Evolutionary conservation across 2,888 invertebrate genomes (phyloP), one percentile per base, ranked within the genome.

Genomic region (Oscheius sp.): DNA sequence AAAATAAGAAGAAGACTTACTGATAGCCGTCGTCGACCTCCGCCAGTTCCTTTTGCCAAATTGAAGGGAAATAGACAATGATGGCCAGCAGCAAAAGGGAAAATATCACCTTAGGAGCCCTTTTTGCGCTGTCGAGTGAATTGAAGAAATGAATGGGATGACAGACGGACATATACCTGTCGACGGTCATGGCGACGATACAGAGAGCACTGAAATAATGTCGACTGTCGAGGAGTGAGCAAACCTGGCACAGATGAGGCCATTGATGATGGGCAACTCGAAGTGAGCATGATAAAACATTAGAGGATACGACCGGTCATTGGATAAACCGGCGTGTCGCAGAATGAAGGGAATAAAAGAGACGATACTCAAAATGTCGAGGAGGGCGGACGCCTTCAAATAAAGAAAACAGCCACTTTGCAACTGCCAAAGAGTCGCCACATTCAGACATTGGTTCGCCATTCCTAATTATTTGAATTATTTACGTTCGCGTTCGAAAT

Each of bases 361-460:
- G 46, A 92, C 87, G 81, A 93, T 93, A 18, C 93, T 93, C 86
- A 93, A 89, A 55, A 93, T 91, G 52, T 93, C 93, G 3, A 93
- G 93, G 2, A 92, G 92, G 21, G 93, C 93, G 85, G 93, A 93
- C 69, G 93, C 93, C 92, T 83, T 84, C 16, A 86, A 75, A 69
- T 85, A 86, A 18, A 84, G 75, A 70, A 85, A 86, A 61, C 84
- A 83, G 16, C 78, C 78, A 9, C 84, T 73, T 29, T 80, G 79
- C 27, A 86, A 73, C 64, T 89, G 72, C 72, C 87, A 53, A 81
- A 89, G 74, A 66, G 86, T 80, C 82, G 88, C 84, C 78, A 89
- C 76, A 82, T 86, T 81, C 78, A 88, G 69, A 78, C 84, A 79
- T 83, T 89, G 81, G 75, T 89, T 75, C 81, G 89, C 73, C 76